phyloP scores from a whole-genome alignment of 2,888 invertebrate species.

The Chydorus sphaericus region DNA sequence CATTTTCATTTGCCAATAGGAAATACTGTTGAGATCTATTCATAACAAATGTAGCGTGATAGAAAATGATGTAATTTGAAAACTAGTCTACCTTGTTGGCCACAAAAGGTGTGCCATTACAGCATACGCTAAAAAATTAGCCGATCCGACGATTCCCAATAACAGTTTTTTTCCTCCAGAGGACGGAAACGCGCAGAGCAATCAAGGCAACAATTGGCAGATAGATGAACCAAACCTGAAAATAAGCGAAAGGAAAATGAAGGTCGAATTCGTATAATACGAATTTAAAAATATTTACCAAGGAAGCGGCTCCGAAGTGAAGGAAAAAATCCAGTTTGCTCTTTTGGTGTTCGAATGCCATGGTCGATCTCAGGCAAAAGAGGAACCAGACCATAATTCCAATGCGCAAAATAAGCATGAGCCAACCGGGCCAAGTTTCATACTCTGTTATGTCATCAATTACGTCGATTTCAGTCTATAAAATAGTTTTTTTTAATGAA shows the following conservation, averaged over 20 bases:
- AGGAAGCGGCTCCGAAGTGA: conserved; percentile 91
- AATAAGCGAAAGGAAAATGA: not conserved
- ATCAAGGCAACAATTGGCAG: conserved; percentile 86
- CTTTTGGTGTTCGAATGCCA: conserved; percentile 62
- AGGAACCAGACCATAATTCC: conserved; percentile 82
- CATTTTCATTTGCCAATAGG: conserved; percentile 50
- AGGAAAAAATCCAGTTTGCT: conserved; percentile 82
- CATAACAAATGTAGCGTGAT: not conserved
- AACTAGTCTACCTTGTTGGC: conserved; percentile 47
- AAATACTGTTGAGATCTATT: conserved; percentile 73
- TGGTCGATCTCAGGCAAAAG: conserved; percentile 47
- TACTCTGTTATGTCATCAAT: conserved; percentile 94
- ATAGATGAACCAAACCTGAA: conserved; percentile 83
- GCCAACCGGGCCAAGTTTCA: conserved; percentile 94
- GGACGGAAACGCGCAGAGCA: conserved; percentile 77
- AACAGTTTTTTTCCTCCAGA: conserved; percentile 93
- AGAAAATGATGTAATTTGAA: not conserved
- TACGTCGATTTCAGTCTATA: conserved; percentile 85
- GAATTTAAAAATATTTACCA: conserved; percentile 40
- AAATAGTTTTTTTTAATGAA: conserved; percentile 16
- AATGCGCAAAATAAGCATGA: conserved; percentile 71
- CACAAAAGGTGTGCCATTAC: conserved; percentile 90
- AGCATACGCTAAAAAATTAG: conserved; percentile 86
- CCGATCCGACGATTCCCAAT: conserved; percentile 84
- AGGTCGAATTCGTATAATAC: not conserved